A percentile compares a stretch with the other conserved stretches of the same genome.
phyloP scores from a whole-genome alignment of 2,888 invertebrate genomes.

The Nesidiocoris tenuis region DNA sequence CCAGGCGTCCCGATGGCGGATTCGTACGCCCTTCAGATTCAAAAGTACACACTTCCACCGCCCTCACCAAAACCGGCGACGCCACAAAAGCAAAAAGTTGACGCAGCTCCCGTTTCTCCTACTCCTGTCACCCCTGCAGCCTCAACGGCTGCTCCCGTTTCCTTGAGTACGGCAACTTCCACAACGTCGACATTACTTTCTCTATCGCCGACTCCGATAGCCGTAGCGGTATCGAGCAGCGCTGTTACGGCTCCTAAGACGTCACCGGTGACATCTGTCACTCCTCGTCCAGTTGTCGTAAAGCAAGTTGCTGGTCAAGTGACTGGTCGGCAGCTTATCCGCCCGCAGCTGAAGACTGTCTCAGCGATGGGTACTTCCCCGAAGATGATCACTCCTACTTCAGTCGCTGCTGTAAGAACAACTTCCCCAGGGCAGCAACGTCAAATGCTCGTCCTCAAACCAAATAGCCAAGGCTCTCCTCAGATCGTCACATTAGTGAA shows the following conservation, averaged over 20 bases:
- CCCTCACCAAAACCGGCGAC: slow-evolving; percentile 56
- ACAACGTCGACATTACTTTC: slow-evolving; percentile 20
- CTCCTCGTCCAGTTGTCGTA: not conserved
- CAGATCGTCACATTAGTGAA: slow-evolving; percentile 92
- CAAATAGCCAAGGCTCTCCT: slow-evolving; percentile 61
- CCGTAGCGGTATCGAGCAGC: not conserved
- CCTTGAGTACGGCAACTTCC: slow-evolving; percentile 50
- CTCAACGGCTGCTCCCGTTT: slow-evolving; percentile 47
- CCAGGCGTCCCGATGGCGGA: slow-evolving; percentile 84
- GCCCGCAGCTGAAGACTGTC: not conserved
- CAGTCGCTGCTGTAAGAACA: slow-evolving; percentile 57
- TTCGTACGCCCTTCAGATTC: slow-evolving; percentile 85
- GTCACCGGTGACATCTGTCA: not conserved
- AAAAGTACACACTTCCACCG: slow-evolving; percentile 55
- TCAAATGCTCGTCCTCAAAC: slow-evolving; percentile 66
- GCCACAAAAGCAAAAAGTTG: not conserved
- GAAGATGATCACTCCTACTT: slow-evolving; percentile 59
- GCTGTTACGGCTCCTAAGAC: not conserved
- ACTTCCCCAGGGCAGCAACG: slow-evolving; percentile 56
- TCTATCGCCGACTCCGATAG: slow-evolving; percentile 4
- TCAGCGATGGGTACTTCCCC: slow-evolving; percentile 51
- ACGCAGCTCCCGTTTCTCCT: not conserved
- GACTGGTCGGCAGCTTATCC: not conserved
- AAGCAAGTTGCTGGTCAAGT: not conserved
- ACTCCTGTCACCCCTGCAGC: slow-evolving; percentile 44